Base-by-base conservation (phyloP, 37 sponge, comb jelly and placozoan species). In the Hormiphora californensis region DNA sequence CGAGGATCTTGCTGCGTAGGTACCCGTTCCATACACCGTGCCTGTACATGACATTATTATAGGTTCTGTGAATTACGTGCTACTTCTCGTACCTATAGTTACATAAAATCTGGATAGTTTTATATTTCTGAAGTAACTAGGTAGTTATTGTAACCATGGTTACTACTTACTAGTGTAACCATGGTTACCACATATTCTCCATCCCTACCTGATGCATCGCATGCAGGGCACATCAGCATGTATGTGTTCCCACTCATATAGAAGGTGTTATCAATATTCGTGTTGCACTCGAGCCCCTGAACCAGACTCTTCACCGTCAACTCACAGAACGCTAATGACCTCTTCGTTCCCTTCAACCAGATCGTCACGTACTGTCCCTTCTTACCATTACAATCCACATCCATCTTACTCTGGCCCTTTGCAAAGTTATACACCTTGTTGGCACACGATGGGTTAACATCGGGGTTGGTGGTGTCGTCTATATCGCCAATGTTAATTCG, bases 231-330 rank as follows among this genome's bases (percentile, higher is more conserved):
- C 23, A 33, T 73, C 5, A 73, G 46, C 81, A 36, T 33, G 81
- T 73, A 73, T 19, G 81, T 73, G 81, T 73, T 73, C 23, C 81
- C 81, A 30, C 21, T 73, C 11, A 41, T 46, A 21, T 73, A 73
- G 81, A 36, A 73, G 5, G 81, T 73, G 81, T 73, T 73, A 28
- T 73, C 81, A 4, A 73, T 46, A 28, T 73, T 73, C 40, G 81
- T 73, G 0, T 7, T 43, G 25, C 81, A 73, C 46, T 73, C 81
- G 15, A 73, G 81, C n/a, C 81, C 81, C 39, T 73, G 35, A 1
- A 73, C 81, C 81, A 43, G 12, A 27, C 46, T 73, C 81, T 73
- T 73, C 12, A 73, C 81, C 5, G 36, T 73, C 23, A 73, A 11
- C 44, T 73, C 81, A 40, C 81, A 73, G 81, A 73, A 73, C 46